Percentiles rank a stretch among this genome's conserved stretches.
These are phyloP conservation scores for Lasioglossum oenotherae DNA, from an alignment of 2,888 invertebrate species.

Conservation along the genomic window DNA sequence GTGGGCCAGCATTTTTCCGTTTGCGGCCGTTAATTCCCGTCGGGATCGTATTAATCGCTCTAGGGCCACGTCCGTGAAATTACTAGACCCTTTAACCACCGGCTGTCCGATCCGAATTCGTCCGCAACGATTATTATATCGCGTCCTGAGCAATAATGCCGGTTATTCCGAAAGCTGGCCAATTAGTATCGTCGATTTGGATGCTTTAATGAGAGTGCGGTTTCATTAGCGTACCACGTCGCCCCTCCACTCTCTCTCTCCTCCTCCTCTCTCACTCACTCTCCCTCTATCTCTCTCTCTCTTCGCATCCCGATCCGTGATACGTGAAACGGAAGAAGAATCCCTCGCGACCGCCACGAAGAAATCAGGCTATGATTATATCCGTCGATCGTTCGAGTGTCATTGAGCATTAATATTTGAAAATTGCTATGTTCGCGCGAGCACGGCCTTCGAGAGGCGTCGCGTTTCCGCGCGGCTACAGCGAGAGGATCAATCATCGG, in stretches of 20 bases:
- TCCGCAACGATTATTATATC: slow-evolving; percentile 79
- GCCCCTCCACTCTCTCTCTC: background rate
- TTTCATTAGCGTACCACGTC: slow-evolving; percentile 73
- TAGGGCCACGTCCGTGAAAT: slow-evolving; percentile 75
- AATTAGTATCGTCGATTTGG: slow-evolving; percentile 76
- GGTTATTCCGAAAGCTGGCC: slow-evolving; percentile 77
- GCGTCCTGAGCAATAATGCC: slow-evolving; percentile 77
- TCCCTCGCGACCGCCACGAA: slow-evolving; percentile 53
- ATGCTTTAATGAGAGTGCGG: slow-evolving; percentile 73
- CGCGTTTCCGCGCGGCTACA: slow-evolving; percentile 12
- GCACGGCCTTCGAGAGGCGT: slow-evolving; percentile 39
- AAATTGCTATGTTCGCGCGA: slow-evolving; percentile 60
- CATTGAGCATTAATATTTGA: slow-evolving; percentile 57
- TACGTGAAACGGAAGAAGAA: slow-evolving; percentile 59
- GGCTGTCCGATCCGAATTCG: slow-evolving; percentile 76
- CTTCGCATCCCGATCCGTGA: slow-evolving; percentile 50
- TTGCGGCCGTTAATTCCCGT: slow-evolving; percentile 72
- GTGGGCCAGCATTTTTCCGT: slow-evolving; percentile 60
- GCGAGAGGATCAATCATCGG: slow-evolving; percentile 45
- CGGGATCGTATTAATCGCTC: slow-evolving; percentile 76
- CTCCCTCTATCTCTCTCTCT: background rate
- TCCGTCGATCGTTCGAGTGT: slow-evolving; percentile 65
- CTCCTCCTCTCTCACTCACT: background rate
- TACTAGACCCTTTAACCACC: slow-evolving; percentile 77
- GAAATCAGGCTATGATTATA: slow-evolving; percentile 69